Evolutionary conservation across 1,140 invertebrate species (phyloP), one percentile per base, ranked within the genome.

Genomic region (Rhynchophorus ferrugineus): DNA sequence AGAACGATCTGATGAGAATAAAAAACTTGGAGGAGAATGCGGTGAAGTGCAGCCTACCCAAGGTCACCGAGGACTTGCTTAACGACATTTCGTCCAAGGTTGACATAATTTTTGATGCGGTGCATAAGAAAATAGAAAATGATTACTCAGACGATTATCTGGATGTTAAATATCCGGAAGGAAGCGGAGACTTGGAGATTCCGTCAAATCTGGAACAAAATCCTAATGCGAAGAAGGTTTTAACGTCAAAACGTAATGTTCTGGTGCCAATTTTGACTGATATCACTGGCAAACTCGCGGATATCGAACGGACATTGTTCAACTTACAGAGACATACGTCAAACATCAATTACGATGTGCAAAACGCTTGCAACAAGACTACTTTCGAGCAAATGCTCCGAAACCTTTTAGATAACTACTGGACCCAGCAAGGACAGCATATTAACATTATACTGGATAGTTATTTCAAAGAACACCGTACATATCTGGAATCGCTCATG

Each of bases 31-130:
- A 53, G 17, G 50, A 61, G 22, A 22, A 63, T 6, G 24, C 56
- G 1, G 58, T 62, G 11, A 61, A 58, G 47, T 68, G 65, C 45
- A 59, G 59, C 33, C 58, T 60, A 11, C 58, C 65, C 6, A 58
- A 51, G 24, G 21, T 57, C 6, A 46, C 62, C 8, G 66, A 67
- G 52, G 63, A 68, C 22, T 20, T 66, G 3, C 37, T 69, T 7
- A 56, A 61, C 3, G 68, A 69, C 53, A 60, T 69, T 21, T 54
- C 67, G 5, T 66, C 69, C 1, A 72, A 71, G 49, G 69, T 72
- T 34, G 71, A 71, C 56, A 38, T 62, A 17, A 62, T 64, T 29
- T 60, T 65, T 48, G 63, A 65, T 50, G 58, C 43, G 3, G 6
- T 56, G 17, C 18, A 18, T 33, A 56, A 54, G 58, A 39, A 57